A percentile compares a stretch with the other conserved stretches of the same genome.
These are phyloP conservation scores for Syrrhaptes paradoxus DNA, from an alignment of 2,113 vertebrate species.

Conservation along the genomic window DNA sequence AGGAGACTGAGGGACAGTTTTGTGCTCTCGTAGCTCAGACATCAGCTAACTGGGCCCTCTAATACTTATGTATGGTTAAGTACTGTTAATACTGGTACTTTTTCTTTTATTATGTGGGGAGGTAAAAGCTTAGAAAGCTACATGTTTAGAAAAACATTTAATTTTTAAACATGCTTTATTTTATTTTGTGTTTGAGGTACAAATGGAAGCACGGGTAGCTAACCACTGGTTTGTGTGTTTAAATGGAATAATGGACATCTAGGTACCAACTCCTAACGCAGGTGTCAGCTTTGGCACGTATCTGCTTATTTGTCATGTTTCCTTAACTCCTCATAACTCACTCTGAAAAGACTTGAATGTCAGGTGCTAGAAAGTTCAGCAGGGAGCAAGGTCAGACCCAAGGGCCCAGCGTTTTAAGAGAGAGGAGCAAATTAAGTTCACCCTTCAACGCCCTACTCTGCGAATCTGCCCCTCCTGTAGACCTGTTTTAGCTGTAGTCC, in stretches of 20 bases:
- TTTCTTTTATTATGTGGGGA: neutral
- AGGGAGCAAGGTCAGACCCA: neutral
- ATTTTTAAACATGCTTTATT: neutral
- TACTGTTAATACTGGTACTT: neutral
- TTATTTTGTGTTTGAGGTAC: neutral
- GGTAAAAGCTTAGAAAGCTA: neutral
- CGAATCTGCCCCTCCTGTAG: neutral
- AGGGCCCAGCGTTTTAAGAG: neutral
- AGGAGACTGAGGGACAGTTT: neutral
- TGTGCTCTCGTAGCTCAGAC: neutral
- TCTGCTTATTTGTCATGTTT: neutral
- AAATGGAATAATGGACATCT: neutral
- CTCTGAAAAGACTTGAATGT: neutral
- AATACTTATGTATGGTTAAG: rapidly evolving
- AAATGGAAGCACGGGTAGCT: neutral
- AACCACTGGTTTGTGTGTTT: neutral
- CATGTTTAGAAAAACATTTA: neutral
- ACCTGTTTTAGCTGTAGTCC: neutral
- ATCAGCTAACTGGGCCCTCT: too few relatives aligned
- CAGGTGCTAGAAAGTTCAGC: slow-evolving; percentile 5
- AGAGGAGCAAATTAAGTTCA: slow-evolving; percentile 33
- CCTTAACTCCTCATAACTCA: slow-evolving; percentile 10
- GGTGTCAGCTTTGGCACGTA: neutral
- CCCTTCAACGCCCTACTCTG: neutral
- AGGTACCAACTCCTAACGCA: neutral